Evolutionary conservation across 2,888 invertebrate genomes (phyloP), one percentile per base, ranked within the genome.

Genomic region (Agonum fuliginosum): DNA sequence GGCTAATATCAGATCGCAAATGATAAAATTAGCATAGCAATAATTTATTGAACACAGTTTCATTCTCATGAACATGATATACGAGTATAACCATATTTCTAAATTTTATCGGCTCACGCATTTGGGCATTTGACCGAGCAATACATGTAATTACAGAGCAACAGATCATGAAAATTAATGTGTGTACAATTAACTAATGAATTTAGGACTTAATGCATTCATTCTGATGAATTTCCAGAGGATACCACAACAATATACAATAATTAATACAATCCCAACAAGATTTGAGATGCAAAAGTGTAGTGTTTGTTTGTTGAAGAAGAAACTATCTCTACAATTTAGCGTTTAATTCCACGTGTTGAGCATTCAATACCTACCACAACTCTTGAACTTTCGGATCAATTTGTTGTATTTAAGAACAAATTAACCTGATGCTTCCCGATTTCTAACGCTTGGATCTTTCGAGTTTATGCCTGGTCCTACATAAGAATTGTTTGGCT

Each of bases 391-490:
- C 12, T 54, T 24, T 54, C 54, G 12, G 24, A 54, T 54, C 54
- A 54, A 54, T 54, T 24, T 54, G 12, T n/a, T 54, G 54, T 54
- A 54, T 54, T 54, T 54, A 24, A 54, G 54, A 54, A 22, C 20
- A 22, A 54, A 54, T 54, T 54, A 54, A 54, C 54, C 24, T 12
- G 22, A n/a, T 22, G 54, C 54, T 22, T 54, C 54, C n/a, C 24
- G 54, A 24, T 54, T 54, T 54, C 54, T 54, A 2, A n/a, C 37
- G 37, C 24, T 12, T n/a, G n/a, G n/a, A n/a, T n/a, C n/a, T n/a
- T 54, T n/a, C 19, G 17, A 20, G 6, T 54, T 10, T 10, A n/a
- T 54, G 22, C 24, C 2, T 54, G 54, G 8, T 37, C 12, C 24
- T 24, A n/a, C 24, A 20, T 24, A 5, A n/a, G 2, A n/a, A 6